These are phyloP conservation scores for Periparus ater DNA, from an alignment of 2,797 vertebrate genomes.

Conservation along the genomic window DNA sequence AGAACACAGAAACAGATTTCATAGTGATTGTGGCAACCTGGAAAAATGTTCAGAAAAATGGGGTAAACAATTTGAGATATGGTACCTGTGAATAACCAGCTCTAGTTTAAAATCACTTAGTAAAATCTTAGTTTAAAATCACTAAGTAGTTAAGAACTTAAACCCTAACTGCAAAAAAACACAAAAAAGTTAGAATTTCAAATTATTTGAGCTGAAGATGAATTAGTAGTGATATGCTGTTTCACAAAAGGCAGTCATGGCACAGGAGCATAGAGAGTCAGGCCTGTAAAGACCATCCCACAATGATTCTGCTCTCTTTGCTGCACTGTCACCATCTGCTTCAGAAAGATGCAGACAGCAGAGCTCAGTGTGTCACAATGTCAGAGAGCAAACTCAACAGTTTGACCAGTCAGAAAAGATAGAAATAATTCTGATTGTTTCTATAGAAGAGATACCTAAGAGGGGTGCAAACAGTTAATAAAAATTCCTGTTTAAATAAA, in stretches of 20 bases:
- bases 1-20: background rate
- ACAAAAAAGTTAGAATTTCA: background rate
- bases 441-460: background rate
- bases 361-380: background rate
- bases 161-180: background rate
- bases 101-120: too few species aligned
- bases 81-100: background rate
- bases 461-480: background rate
- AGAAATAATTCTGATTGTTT: background rate
- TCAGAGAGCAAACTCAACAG: background rate
- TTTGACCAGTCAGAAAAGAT: background rate
- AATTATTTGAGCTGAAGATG: background rate
- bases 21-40: background rate
- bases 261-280: background rate
- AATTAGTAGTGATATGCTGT: background rate
- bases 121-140: background rate
- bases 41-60: background rate
- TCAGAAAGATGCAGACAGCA: background rate
- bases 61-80: background rate
- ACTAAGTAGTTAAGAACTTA: background rate
- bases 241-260: background rate
- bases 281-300: background rate
- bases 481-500: background rate
- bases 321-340: background rate
- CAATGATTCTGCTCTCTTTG: background rate